Base-by-base conservation (phyloP, 2,797 vertebrate species). In the Chaenodraco wilsoni region DNA sequence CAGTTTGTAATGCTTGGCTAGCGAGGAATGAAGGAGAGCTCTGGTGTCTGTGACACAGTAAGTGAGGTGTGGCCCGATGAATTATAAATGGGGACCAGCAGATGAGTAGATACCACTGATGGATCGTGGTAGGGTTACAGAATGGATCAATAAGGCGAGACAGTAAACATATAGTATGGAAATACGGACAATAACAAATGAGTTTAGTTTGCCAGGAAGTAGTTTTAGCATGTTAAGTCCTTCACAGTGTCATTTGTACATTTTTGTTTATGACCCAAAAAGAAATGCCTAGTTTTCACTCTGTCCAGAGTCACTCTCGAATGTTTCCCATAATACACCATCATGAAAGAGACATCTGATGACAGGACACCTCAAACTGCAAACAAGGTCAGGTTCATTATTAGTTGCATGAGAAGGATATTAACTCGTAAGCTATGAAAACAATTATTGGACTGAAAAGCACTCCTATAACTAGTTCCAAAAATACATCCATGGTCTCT, bases 21-120 rank as follows among this genome's bases (percentile, higher is more conserved):
- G 52, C 66, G 57, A 45, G 50, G 21, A 40, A 3, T 50, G 56
- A 66, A 56, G 61, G 50, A 76, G 74, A 73, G 75, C 73, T 69
- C 46, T 19, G 16, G 46, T 69, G 61, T 66, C 54, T 5, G 71
- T 74, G 84, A 82, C 85, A 85, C 62, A 49, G 68, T 73, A 70
- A 76, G 81, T 43, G 65, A 87, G 80, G 75, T 72, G 82, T 72
- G 83, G 84, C 43, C 60, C 73, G 49, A 88, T 91, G 78, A 88
- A 89, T 89, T 79, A 89, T 90, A 78, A 74, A 90, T 90, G 76
- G 87, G 63, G 63, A 78, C 45, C 0, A 65, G 83, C 75, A 61
- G 71, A 78, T 68, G 74, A 68, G 67, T 77, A 70, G 74, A 86
- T 69, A 46, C 31, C 57, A 61, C 58, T 75, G 69, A 84, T 80